phyloP scores from a whole-genome alignment of 2,797 vertebrate species.

The Alauda arvensis region DNA sequence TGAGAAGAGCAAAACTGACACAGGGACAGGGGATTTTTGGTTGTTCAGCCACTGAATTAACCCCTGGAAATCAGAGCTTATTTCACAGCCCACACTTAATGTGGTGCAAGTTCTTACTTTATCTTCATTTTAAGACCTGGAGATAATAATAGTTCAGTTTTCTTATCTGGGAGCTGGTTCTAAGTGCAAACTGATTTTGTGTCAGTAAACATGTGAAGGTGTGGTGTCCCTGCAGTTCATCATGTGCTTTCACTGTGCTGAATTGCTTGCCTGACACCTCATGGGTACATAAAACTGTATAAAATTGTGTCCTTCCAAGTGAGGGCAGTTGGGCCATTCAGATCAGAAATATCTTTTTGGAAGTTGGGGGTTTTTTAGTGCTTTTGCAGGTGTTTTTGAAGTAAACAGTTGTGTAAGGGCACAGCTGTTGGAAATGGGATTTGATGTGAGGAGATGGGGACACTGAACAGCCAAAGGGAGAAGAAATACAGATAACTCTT shows the following conservation, averaged over 20 bases:
- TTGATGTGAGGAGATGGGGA: background rate
- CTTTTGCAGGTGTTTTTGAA: background rate
- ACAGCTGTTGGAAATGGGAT: background rate
- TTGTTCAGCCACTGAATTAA: background rate
- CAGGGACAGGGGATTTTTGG: background rate
- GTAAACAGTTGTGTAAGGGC: background rate
- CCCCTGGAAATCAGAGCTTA: background rate
- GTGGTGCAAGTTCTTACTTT: background rate
- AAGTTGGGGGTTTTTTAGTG: background rate
- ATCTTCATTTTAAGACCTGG: background rate
- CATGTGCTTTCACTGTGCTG: background rate
- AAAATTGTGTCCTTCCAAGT: background rate
- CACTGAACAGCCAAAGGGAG: background rate
- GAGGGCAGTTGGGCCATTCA: background rate
- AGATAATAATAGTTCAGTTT: background rate
- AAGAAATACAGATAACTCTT: background rate
- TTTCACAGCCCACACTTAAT: background rate
- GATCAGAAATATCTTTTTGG: background rate
- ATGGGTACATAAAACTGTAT: background rate
- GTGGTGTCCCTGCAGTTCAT: background rate
- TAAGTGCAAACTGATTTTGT: background rate
- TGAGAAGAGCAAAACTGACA: background rate
- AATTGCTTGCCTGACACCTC: background rate
- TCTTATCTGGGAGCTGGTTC: background rate
- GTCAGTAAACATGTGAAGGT: background rate